phyloP scores from a whole-genome alignment of 1,140 invertebrate genomes.

The Triops cancriformis region DNA sequence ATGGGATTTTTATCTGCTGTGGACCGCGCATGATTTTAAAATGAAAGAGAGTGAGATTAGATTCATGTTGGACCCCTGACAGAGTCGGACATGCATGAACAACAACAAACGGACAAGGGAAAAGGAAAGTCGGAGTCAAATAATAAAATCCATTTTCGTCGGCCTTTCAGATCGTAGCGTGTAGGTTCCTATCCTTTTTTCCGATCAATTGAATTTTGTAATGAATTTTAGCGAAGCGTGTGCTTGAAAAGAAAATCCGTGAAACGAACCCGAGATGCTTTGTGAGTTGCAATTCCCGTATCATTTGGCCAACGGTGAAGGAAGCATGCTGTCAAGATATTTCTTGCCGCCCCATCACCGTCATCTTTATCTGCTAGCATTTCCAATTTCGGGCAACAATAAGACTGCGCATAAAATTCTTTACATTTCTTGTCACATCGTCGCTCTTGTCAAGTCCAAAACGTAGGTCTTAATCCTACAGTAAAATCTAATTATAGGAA shows the following conservation, averaged over 20 bases:
- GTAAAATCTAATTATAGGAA: too few species aligned
- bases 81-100: neutral
- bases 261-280: neutral
- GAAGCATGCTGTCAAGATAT: neutral
- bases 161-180: neutral
- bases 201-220: neutral
- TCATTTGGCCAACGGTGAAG: neutral
- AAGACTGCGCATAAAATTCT: neutral
- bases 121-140: neutral
- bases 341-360: neutral
- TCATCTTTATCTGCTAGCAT: neutral
- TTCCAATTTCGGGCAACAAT: neutral
- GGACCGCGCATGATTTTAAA: neutral
- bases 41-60: neutral
- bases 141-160: neutral
- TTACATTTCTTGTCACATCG: too few species aligned
- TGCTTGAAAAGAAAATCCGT: neutral
- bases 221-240: neutral
- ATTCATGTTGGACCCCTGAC: neutral
- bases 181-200: neutral
- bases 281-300: neutral
- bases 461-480: too few species aligned
- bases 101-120: neutral
- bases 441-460: too few species aligned
- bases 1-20: neutral